Evolutionary conservation across 2,113 vertebrate genomes (phyloP).

Genomic region (Sialia sialis): DNA sequence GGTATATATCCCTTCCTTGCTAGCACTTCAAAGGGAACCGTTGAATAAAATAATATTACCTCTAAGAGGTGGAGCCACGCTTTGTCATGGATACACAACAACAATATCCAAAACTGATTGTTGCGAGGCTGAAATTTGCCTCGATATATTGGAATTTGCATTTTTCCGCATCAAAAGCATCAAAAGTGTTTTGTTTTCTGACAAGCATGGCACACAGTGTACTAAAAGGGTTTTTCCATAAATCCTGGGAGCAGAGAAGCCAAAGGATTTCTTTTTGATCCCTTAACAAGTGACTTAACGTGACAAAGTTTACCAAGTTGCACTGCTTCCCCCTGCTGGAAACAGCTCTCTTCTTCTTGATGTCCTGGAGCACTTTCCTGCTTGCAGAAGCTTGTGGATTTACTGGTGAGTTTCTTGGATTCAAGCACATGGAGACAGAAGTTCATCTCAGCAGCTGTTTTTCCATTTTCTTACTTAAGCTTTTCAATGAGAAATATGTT

Average conservation of each 20-base stretch:
- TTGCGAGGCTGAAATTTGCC: neutral
- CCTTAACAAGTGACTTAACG: slow-evolving; percentile 83
- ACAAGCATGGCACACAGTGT: neutral
- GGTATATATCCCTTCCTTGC: neutral
- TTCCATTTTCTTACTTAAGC: neutral
- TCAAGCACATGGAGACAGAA: neutral
- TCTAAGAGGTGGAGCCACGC: neutral
- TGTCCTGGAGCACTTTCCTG: slow-evolving; percentile 99
- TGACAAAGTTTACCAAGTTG: slow-evolving; percentile 98
- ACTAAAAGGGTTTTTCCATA: neutral
- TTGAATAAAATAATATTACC: neutral
- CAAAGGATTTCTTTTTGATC: neutral
- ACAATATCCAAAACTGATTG: neutral
- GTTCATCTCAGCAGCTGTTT: neutral
- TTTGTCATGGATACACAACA: neutral
- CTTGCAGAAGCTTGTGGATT: slow-evolving; percentile 96
- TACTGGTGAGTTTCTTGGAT: slow-evolving; percentile 80
- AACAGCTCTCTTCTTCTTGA: slow-evolving; percentile 96
- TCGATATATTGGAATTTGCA: neutral
- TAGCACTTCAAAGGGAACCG: neutral
- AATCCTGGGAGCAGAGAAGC: neutral
- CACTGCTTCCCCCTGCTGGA: slow-evolving; percentile 98
- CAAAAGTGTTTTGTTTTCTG: neutral
- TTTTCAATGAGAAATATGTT: neutral
- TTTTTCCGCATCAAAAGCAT: neutral